Evolutionary conservation across 2,888 invertebrate species (phyloP), one percentile per base, ranked within the genome.

Genomic region (Globia sparganii): DNA sequence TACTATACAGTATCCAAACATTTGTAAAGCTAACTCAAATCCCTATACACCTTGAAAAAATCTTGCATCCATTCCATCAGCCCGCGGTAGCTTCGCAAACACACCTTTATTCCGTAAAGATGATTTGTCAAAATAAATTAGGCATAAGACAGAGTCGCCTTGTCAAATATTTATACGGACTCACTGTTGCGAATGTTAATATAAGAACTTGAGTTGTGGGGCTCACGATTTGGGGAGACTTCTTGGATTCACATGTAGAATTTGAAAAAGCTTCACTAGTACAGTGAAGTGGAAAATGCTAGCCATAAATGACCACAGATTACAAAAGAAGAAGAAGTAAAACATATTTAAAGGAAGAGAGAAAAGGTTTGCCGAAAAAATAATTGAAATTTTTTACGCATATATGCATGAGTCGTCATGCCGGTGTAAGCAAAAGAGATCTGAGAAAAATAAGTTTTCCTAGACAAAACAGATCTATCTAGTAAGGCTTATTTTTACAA

Each of bases 71-170:
- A 85, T 77, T 86, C 70, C 71, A 80, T 82, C 83, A 84, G 77
- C 64, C 75, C 58, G 71, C 79, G 79, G 83, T 67, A 83, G 90
- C 88, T 90, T 73, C 75, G 86, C 89, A 93, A 92, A 94, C 86
- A 91, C 89, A 91, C 90, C 91, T 92, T 91, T 90, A 89, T 90
- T 85, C 87, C 85, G 85, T 89, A 86, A 93, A 94, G 95, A 96
- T 96, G 95, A 96, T 96, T 95, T 94, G 94, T 96, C 96, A 96
- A 96, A 96, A 96, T 96, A 96, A 96, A 96, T 96, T 96, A 96
- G 92, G 94, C 96, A 95, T 95, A 95, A 96, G 95, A 95, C 94
- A 95, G 75, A 84, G 95, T 93, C 92, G 90, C 86, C 90, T 93
- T 88, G 90, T 96, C 94, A 96, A 96, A 96, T 96, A 96, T 96